These are phyloP conservation scores for Elysia crispata DNA, from an alignment of 2,888 invertebrate species.

Conservation along the genomic window DNA sequence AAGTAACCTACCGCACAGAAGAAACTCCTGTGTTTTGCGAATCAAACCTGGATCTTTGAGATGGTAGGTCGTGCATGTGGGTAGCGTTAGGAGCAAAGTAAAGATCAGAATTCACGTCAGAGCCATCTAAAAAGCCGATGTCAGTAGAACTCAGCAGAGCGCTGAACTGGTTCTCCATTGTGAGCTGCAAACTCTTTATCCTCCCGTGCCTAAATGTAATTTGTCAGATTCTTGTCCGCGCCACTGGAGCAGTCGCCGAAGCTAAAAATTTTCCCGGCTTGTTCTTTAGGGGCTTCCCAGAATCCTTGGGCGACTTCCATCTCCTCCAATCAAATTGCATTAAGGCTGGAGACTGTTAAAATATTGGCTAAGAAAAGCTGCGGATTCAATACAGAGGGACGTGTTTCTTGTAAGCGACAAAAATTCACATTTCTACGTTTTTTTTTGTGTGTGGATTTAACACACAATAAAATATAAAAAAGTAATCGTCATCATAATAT, in stretches of 20 bases:
- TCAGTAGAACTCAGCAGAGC: conserved; percentile 43
- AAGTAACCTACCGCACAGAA: no score
- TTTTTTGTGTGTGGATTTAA: no score
- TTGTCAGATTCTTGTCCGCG: conserved; percentile 45
- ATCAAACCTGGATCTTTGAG: conserved; percentile 27
- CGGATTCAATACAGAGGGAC: no score
- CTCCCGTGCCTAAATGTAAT: conserved; percentile 36
- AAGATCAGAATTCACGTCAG: conserved; percentile 31
- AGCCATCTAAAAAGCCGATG: conserved; percentile 44
- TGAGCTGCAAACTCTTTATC: conserved; percentile 45
- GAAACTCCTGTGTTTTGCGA: no score
- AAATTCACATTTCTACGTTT: no score
- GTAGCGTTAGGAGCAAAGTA: conserved; percentile 38
- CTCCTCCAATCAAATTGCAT: conserved; percentile 49
- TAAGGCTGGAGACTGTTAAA: conserved; percentile 25
- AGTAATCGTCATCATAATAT: no score
- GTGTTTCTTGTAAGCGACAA: no score
- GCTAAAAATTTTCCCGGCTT: conserved; percentile 46
- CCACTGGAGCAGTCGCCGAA: conserved; percentile 21
- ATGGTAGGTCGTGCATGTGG: conserved; percentile 9
- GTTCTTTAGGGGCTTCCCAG: conserved; percentile 41
- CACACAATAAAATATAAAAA: no score
- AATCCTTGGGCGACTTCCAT: conserved; percentile 41
- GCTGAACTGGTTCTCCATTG: conserved; percentile 48
- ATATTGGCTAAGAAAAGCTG: no score